Percentiles rank a stretch among this genome's conserved stretches.
Evolutionary conservation across 1,140 invertebrate species (phyloP).

Genomic region (Aphaenogaster rudis): DNA sequence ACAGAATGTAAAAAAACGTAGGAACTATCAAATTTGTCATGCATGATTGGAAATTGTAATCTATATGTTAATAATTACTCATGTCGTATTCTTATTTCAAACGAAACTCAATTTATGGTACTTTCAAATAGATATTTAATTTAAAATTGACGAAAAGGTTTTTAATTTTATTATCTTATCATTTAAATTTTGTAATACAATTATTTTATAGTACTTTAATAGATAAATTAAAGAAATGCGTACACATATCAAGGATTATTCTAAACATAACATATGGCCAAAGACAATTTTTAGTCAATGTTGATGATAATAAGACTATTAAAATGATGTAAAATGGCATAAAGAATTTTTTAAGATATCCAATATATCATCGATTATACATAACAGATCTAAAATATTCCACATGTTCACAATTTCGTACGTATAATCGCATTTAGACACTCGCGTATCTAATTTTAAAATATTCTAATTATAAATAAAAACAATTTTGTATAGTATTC

Average conservation of each 20-base stretch:
- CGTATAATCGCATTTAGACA: not conserved
- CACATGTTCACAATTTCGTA: not conserved
- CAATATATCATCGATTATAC: no score
- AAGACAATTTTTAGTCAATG: not conserved
- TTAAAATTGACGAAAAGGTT: not conserved
- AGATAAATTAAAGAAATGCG: constrained; percentile 13
- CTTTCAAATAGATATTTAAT: not conserved
- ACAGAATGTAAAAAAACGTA: not conserved
- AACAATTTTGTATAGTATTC: not conserved
- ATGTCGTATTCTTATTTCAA: not conserved
- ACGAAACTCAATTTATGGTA: constrained; percentile 5
- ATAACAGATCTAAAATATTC: not conserved
- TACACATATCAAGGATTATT: constrained; percentile 2
- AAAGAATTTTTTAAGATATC: no score
- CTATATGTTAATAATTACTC: not conserved
- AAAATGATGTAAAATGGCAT: not conserved
- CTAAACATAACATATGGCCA: not conserved
- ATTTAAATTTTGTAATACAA: not conserved
- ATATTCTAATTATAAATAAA: not conserved
- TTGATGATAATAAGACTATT: not conserved
- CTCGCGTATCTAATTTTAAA: not conserved
- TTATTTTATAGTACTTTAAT: constrained; percentile 9
- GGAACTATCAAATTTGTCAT: constrained; percentile 1
- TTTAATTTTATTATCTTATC: constrained; percentile 17
- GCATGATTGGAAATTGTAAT: constrained; percentile 17